Base-by-base conservation (phyloP, 2,113 vertebrate genomes). In the Dolichallabes microphthalmus region DNA sequence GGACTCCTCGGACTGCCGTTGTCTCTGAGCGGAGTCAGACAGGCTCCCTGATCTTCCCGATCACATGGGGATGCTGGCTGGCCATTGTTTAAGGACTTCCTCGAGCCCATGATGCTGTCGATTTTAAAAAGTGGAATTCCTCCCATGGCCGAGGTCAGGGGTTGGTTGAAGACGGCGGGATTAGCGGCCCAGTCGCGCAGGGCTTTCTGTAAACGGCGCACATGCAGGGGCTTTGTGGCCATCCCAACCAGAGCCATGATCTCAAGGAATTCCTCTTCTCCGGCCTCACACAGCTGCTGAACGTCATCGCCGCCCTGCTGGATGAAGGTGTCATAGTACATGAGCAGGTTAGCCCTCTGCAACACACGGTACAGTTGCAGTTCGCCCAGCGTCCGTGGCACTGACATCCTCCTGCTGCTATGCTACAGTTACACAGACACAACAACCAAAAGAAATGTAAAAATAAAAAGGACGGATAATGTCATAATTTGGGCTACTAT, bases 181-280 rank as follows among this genome's bases (percentile, higher is more conserved):
- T 98, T 98, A 57, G 97, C 96, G 1, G 97, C 97, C 98, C 98
- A 99, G 88, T 99, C 98, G 1, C 97, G 95, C 76, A 99, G 92
- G 60, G 97, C 97, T 90, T 99, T 99, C 92, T 99, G 98, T 77
- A 99, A 93, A 88, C 98, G 96, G 52, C 98, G 96, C 90, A 98
- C 98, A 32, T 99, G 98, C 90, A 99, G 94, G 11, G 98, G 98
- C 87, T 99, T 99, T 85, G 97, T 98, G 89, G 98, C 98, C 98
- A 99, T 99, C 93, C 98, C 98, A 87, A 99, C 98, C 53, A 99
- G 93, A 2, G 97, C 97, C 98, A 99, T 99, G 93, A 99, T 99
- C 95, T 99, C 98, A 90, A 99, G 93, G 86, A 99, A 99, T 91
- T 99, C 98, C 89, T 99, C 98, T 93, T 99, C 98, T 0, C 96